These are phyloP conservation scores for Aegotheles bennettii DNA, from an alignment of 2,113 vertebrate genomes.

Conservation along the genomic window DNA sequence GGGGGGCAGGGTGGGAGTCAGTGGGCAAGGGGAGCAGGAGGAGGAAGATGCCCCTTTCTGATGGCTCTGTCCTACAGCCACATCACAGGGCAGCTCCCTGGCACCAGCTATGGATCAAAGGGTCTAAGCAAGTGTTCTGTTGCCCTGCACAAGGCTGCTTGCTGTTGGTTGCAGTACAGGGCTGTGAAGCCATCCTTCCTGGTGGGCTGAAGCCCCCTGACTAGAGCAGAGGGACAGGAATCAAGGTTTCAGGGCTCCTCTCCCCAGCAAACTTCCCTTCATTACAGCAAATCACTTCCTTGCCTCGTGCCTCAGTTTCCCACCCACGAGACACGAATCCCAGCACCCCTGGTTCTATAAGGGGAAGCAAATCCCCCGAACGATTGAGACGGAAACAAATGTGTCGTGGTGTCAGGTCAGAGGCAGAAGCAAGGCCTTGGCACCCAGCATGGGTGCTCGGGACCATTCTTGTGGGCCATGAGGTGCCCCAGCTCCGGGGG, in stretches of 20 bases:
- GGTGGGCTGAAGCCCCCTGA: background rate
- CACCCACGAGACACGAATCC: fast-evolving
- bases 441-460: fast-evolving
- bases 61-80: background rate
- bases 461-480: fast-evolving
- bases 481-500: background rate
- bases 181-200: fast-evolving
- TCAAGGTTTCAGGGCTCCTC: background rate
- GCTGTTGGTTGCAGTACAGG: fast-evolving
- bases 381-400: fast-evolving
- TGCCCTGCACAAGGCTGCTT: background rate
- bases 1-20: background rate
- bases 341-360: fast-evolving
- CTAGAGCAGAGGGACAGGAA: background rate
- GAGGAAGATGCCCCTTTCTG: background rate
- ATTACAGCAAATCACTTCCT: background rate
- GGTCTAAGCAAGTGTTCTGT: background rate
- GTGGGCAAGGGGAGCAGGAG: too few relatives aligned
- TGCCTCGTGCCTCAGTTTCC: background rate
- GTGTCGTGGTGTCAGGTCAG: fast-evolving
- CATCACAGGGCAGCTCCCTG: background rate
- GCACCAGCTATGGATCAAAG: fast-evolving
- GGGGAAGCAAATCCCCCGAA: fast-evolving
- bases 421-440: background rate
- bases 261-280: background rate